Conservation (phyloP, 2,113 vertebrate genomes). For the Australoheros scitulus region DNA sequence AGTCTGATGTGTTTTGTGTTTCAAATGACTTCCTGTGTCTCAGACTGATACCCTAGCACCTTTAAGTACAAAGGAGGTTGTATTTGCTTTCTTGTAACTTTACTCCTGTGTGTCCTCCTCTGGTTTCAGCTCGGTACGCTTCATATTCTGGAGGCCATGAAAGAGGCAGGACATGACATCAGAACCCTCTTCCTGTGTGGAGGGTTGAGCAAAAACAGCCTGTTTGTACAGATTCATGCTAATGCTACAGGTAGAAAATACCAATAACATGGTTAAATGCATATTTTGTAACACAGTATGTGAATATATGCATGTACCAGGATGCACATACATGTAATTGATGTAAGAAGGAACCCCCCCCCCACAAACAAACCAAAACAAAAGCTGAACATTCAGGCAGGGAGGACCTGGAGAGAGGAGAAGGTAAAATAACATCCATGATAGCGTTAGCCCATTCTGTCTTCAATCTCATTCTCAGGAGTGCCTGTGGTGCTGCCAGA, state of each 20-base stretch:
- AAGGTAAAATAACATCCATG: not conserved
- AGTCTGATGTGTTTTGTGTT: slow-evolving; percentile 68
- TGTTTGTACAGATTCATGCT: slow-evolving; percentile 93
- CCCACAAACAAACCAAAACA: too few relatives aligned
- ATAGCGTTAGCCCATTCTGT: not conserved
- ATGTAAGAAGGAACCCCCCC: not conserved
- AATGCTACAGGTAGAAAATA: slow-evolving; percentile 86
- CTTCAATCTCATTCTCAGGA: slow-evolving; percentile 71
- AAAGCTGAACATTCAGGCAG: not conserved
- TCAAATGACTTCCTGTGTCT: slow-evolving; percentile 6
- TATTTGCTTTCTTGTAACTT: not conserved
- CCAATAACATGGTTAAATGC: not conserved
- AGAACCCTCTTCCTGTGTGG: slow-evolving; percentile 91
- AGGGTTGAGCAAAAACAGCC: slow-evolving; percentile 93
- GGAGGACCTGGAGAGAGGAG: not conserved
- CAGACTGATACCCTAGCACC: not conserved
- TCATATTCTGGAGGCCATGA: slow-evolving; percentile 91
- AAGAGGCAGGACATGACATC: slow-evolving; percentile 86
- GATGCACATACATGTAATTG: not conserved
- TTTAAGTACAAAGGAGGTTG: not conserved
- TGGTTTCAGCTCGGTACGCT: slow-evolving; percentile 88
- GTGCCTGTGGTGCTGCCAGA: slow-evolving; percentile 89
- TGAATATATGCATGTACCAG: too few relatives aligned
- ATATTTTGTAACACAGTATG: not conserved
- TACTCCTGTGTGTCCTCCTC: not conserved